phyloP scores from a whole-genome alignment of 2,797 vertebrate genomes.

The Parauchenoglanis ngamensis region DNA sequence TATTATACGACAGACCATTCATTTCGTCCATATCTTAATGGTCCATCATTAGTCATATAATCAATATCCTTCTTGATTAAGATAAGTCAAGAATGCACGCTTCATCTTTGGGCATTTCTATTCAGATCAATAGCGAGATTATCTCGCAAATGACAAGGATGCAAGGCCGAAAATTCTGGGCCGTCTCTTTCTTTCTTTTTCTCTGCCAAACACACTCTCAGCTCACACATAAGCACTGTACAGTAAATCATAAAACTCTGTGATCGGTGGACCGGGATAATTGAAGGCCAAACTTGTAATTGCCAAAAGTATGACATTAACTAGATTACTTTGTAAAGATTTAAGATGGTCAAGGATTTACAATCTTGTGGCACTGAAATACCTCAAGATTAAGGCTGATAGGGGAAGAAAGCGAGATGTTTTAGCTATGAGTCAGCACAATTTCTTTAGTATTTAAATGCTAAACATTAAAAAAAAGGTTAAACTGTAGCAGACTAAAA shows the following conservation, averaged over 20 bases:
- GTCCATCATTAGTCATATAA: constrained; percentile 79
- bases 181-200: constrained; percentile 82
- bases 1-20: constrained; percentile 72
- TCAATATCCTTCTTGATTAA: constrained; percentile 90
- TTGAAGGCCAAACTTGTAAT: constrained; percentile 91
- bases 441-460: not conserved
- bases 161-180: constrained; percentile 84
- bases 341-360: constrained; percentile 80
- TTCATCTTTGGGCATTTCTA: constrained; percentile 96
- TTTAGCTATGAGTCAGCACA: constrained; percentile 16
- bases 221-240: constrained; percentile 75
- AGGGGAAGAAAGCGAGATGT: constrained; percentile 56
- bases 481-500: not conserved
- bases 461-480: not conserved
- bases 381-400: constrained; percentile 28
- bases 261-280: constrained; percentile 90
- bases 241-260: constrained; percentile 90
- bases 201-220: constrained; percentile 42
- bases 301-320: constrained; percentile 87
- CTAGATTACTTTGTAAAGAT: constrained; percentile 87
- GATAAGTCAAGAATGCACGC: constrained; percentile 85
- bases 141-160: constrained; percentile 89
- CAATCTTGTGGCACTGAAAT: constrained; percentile 68
- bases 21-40: constrained; percentile 76
- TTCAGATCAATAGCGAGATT: constrained; percentile 95